phyloP scores from a whole-genome alignment of 2,113 vertebrate species.

The Coturnix japonica region DNA sequence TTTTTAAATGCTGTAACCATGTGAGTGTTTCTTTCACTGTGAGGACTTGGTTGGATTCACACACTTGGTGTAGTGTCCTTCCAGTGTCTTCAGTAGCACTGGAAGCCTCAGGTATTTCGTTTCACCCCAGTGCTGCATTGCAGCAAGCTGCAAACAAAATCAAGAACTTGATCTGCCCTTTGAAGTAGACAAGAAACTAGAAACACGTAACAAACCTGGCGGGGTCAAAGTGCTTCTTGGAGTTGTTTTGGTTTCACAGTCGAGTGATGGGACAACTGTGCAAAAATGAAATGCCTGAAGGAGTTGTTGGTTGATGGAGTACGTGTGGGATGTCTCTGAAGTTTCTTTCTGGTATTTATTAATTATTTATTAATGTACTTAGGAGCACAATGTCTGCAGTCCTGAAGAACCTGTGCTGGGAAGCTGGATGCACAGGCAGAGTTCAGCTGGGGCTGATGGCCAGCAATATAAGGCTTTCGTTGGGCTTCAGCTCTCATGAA shows the following conservation, averaged over 20 bases:
- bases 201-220: neutral
- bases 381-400: rapidly evolving
- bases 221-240: neutral
- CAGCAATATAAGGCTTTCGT: neutral
- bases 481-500: neutral
- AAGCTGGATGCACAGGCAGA: neutral
- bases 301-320: neutral
- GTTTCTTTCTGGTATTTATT: too few species aligned
- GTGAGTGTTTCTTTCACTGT: too few species aligned
- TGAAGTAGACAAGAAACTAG: neutral
- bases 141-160: neutral
- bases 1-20: too few species aligned
- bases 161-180: neutral
- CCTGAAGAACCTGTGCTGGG: neutral
- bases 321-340: rapidly evolving
- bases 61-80: too few species aligned
- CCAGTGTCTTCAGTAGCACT: neutral
- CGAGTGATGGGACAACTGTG: rapidly evolving
- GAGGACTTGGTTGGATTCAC: too few species aligned
- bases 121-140: neutral
- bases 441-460: neutral
- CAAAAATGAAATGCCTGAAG: neutral
- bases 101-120: neutral
- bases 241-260: neutral
- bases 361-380: neutral